A percentile compares a stretch with the other conserved stretches of the same genome.
phyloP scores from a whole-genome alignment of 2,888 invertebrate genomes.

The Dryadula phaetusa region DNA sequence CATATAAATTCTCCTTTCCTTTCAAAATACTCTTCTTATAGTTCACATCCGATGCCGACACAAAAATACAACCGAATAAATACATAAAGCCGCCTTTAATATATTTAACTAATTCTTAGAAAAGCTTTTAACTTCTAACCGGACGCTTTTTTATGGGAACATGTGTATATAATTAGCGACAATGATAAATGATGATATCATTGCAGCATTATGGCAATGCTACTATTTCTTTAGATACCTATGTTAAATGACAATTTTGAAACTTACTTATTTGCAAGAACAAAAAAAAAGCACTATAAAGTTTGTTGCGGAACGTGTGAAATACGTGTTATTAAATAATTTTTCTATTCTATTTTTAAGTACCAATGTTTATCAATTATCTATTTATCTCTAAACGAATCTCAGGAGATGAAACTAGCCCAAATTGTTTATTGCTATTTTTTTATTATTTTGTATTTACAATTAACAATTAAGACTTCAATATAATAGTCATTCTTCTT shows the following conservation, averaged over 20 bases:
- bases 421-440: too few relatives aligned
- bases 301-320: too few relatives aligned
- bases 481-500: too few relatives aligned
- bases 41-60: not conserved
- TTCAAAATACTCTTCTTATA: not conserved
- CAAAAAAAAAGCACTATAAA: too few relatives aligned
- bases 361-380: too few relatives aligned
- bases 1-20: not conserved
- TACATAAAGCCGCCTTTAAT: not conserved
- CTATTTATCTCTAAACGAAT: too few relatives aligned
- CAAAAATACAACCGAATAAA: not conserved
- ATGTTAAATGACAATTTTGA: not conserved
- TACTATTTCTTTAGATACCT: not conserved
- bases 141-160: constrained; percentile 32
- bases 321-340: too few relatives aligned
- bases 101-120: constrained; percentile 2
- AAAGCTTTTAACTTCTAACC: constrained; percentile 14
- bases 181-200: constrained; percentile 34
- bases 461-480: too few relatives aligned
- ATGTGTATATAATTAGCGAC: constrained; percentile 32
- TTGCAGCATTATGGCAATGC: not conserved
- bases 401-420: too few relatives aligned
- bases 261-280: too few relatives aligned
- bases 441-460: too few relatives aligned
- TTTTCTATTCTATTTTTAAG: too few relatives aligned